Evolutionary conservation across 1,140 invertebrate genomes (phyloP), one percentile per base, ranked within the genome.

Genomic region (Zaprionus lachaisei): DNA sequence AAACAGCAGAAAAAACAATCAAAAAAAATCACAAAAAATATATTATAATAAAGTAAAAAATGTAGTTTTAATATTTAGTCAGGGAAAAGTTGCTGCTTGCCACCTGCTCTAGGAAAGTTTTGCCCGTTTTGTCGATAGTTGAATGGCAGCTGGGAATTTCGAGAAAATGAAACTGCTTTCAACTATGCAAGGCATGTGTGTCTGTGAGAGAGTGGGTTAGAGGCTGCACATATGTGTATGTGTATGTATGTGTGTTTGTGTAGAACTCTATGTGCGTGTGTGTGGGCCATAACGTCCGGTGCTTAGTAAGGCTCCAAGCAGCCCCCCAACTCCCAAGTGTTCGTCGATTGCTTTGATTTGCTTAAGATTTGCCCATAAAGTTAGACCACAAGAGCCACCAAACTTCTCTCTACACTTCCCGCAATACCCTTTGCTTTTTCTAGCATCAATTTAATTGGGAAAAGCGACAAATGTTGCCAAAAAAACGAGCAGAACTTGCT

Each of bases 301-400:
- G 51, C 61, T 64, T 60, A 37, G 28, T 20, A 31, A 65, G 28
- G 0, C 28, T 9, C 28, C 28, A 31, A 31, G 7, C 28, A 31
- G 7, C n/a, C 68, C 56, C 2, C 17, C 37, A 22, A 24, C 64
- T 68, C 65, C 67, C 67, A 58, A 51, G 64, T 28, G 54, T 34
- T 41, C 28, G 34, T 28, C 57, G 63, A 51, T 72, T 37, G 68
- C 73, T 76, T 76, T 72, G 68, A 76, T 72, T 51, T 60, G 68
- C 38, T 20, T 57, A 47, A 22, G 60, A 70, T 26, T 75, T 44
- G 17, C n/a, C 34, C 72, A 74, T 57, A 68, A 57, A 74, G 15
- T 56, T 37, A 17, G 22, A 49, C 66, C 57, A 38, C 72, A 75
- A 28, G 22, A 14, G 4, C 47, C 47, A 20, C 20, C 20, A 12